Conservation (phyloP, 2,113 vertebrate species). For the Rhinoptilus africanus region DNA sequence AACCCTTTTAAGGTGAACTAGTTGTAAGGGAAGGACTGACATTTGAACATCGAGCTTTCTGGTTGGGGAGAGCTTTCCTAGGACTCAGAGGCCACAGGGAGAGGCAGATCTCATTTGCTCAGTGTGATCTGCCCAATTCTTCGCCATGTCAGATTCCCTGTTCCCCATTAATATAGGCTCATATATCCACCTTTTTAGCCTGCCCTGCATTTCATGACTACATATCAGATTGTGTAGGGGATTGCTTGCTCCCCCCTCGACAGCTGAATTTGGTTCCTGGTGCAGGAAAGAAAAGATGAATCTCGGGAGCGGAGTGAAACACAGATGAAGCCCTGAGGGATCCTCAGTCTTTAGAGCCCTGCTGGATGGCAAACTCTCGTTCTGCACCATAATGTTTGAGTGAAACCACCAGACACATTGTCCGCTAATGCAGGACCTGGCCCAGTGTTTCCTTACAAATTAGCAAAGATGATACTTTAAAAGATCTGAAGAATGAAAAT, state of each 20-base stretch:
- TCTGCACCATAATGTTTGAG: fast-evolving
- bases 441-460: not conserved
- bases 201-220: not conserved
- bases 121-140: not conserved
- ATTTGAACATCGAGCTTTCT: not conserved
- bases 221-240: not conserved
- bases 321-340: not conserved
- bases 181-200: not conserved
- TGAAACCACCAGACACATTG: not conserved
- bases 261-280: not conserved
- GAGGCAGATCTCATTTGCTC: not conserved
- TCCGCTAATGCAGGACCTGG: not conserved
- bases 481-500: not conserved
- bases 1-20: not conserved
- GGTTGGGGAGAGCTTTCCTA: not conserved
- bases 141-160: not conserved
- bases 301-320: not conserved
- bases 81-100: not conserved
- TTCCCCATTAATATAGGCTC: not conserved
- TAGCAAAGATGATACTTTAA: not conserved
- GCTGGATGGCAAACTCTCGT: not conserved
- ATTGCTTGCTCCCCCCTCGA: not conserved
- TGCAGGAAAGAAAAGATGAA: not conserved
- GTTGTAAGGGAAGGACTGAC: not conserved
- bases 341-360: not conserved